Conservation (phyloP, 2,888 invertebrate genomes). For the Ennomos erosarius region DNA sequence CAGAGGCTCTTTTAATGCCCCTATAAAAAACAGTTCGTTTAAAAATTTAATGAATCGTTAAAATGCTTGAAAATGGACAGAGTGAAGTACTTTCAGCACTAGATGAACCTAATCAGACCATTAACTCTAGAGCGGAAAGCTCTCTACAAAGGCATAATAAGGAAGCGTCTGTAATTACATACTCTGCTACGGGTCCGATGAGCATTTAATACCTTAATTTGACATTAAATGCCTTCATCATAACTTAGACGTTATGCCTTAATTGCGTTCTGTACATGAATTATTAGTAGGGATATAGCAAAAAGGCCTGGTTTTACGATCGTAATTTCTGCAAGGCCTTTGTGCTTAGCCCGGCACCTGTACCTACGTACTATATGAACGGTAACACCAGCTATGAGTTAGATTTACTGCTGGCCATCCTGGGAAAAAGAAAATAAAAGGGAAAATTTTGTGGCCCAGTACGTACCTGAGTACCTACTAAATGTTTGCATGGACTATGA, state of each 20-base stretch:
- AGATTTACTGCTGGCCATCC: slow-evolving; percentile 25
- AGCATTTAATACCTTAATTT: slow-evolving; percentile 36
- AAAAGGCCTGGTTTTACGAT: slow-evolving; percentile 30
- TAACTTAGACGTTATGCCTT: slow-evolving; percentile 41
- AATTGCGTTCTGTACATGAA: slow-evolving; percentile 41
- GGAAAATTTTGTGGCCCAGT: background rate
- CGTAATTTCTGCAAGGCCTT: slow-evolving; percentile 23
- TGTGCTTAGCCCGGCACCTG: slow-evolving; percentile 24
- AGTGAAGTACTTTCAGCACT: no score
- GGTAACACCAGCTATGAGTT: slow-evolving; percentile 18
- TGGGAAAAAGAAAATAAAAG: slow-evolving; percentile 14
- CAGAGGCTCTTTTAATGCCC: no score
- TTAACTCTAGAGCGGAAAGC: no score
- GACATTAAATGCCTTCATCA: slow-evolving; percentile 30
- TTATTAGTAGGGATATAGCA: slow-evolving; percentile 26
- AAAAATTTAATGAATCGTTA: no score
- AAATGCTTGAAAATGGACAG: no score
- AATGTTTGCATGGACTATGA: slow-evolving; percentile 19
- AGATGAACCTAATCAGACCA: no score
- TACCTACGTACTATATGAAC: slow-evolving; percentile 13
- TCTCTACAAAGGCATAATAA: slow-evolving; percentile 29
- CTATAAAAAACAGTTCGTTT: no score
- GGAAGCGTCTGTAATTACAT: slow-evolving; percentile 37
- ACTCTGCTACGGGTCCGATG: slow-evolving; percentile 26
- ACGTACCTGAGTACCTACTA: background rate